Conservation (phyloP, 2,113 vertebrate species). For the Elephas maximus region DNA sequence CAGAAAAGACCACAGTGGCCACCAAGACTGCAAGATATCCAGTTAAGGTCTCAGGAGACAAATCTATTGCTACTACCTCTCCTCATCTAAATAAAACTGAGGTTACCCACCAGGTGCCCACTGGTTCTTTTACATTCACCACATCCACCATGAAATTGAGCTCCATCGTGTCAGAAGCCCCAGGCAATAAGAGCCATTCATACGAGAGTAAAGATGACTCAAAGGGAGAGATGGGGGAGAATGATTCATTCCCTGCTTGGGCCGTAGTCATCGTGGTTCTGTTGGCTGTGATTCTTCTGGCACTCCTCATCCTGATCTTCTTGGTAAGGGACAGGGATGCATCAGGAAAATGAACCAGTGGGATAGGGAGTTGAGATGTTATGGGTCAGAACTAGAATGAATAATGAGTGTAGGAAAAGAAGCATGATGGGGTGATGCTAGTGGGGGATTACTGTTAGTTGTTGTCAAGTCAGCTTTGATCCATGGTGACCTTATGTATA, state of each 20-base stretch:
- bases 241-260: slow-evolving; percentile 73
- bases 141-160: neutral
- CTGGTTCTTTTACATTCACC: neutral
- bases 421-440: too few species aligned
- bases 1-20: neutral
- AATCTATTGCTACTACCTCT: neutral
- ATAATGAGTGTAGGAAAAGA: neutral
- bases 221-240: neutral
- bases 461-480: neutral
- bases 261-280: slow-evolving; percentile 82
- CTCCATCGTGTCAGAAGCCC: neutral
- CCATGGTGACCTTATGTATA: neutral
- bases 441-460: neutral
- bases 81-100: neutral
- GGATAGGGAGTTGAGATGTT: neutral
- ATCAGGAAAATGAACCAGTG: neutral
- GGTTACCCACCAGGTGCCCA: neutral
- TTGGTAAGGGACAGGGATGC: slow-evolving; percentile 75
- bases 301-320: slow-evolving; percentile 71
- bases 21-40: neutral
- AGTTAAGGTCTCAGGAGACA: neutral
- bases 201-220: neutral
- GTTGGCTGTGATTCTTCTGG: slow-evolving; percentile 74
- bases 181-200: neutral
- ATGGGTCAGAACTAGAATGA: neutral